Percentiles rank a stretch among this genome's conserved stretches.
Evolutionary conservation across 2,113 vertebrate genomes (phyloP).

Genomic region (Tinamus guttatus): DNA sequence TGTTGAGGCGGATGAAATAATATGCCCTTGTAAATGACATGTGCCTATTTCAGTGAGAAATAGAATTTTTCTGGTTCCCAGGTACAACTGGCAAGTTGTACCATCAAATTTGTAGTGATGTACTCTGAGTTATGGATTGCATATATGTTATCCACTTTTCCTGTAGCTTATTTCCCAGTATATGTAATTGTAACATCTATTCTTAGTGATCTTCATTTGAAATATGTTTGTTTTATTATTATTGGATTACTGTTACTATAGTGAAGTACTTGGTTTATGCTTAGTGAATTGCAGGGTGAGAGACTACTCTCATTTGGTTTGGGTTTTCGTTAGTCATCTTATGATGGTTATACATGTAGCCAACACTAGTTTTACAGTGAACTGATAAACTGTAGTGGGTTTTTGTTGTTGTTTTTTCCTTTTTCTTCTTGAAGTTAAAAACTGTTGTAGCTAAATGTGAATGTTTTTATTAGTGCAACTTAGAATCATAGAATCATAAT

Average conservation of each 20-base stretch:
- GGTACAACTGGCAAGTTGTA: neutral
- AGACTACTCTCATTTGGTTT: neutral
- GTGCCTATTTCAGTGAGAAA: neutral
- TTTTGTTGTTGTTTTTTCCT: neutral
- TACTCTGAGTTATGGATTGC: neutral
- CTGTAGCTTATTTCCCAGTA: conserved; percentile 10
- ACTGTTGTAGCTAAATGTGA: neutral
- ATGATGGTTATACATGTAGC: neutral
- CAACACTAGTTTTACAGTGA: neutral
- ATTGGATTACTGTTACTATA: neutral
- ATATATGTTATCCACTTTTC: neutral
- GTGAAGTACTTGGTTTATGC: neutral
- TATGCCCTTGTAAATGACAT: neutral
- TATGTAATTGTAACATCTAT: neutral
- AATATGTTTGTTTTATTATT: neutral
- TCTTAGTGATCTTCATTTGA: conserved; percentile 4
- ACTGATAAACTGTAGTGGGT: neutral
- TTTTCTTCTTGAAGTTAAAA: neutral
- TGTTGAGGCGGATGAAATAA: neutral
- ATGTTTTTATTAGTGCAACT: neutral
- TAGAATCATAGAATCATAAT: no score
- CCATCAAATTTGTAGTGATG: neutral
- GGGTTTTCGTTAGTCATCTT: neutral
- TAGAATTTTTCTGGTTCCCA: neutral
- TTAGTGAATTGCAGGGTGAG: neutral